Evolutionary conservation across 2,888 invertebrate genomes (phyloP), one percentile per base, ranked within the genome.

Genomic region (Frankliniella fusca): DNA sequence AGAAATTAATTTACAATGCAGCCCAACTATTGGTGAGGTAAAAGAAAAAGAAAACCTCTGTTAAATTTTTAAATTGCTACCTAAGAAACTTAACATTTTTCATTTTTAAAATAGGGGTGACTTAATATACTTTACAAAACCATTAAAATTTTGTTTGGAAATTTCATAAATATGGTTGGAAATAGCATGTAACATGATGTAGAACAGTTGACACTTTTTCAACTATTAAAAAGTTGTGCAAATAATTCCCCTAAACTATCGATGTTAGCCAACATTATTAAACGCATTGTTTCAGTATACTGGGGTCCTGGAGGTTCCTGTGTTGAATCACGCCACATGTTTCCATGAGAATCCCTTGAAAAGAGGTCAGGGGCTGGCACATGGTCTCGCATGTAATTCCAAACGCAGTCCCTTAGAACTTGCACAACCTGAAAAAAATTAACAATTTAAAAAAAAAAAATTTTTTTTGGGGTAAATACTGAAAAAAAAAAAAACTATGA

Each of bases 371-470:
- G 96, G 0, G 96, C 94, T 0, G 96, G 96, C 38, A 96, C 94
- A 87, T 96, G 93, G 86, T 96, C 96, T 84, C 95, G 92, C 88
- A 97, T 93, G 87, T 96, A 97, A 86, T 93, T 94, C 96, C 97
- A 97, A 83, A 97, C 91, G 86, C 95, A 95, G 86, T 97, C 96
- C 81, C 94, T 91, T 84, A 97, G 88, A 82, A 97, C 90, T 85
- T 93, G 91, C 8, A 94, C 94, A 84, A 95, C 92, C 94, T 93
- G 87, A 82, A 89, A 87, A 83, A 84, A 82, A 83, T 23, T n/a
- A 1, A 20, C 18, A 65, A 83, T 80, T 54, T 76, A 83, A 2
- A 54, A 54, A 83, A 82, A 27, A 81, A 15, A 81, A 20, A 61
- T 11, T 61, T 23, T 61, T 65, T 27, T 5, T 38, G 3, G 5